These are phyloP conservation scores for Xylocopa sonorina DNA, from an alignment of 1,140 invertebrate species.

Conservation along the genomic window DNA sequence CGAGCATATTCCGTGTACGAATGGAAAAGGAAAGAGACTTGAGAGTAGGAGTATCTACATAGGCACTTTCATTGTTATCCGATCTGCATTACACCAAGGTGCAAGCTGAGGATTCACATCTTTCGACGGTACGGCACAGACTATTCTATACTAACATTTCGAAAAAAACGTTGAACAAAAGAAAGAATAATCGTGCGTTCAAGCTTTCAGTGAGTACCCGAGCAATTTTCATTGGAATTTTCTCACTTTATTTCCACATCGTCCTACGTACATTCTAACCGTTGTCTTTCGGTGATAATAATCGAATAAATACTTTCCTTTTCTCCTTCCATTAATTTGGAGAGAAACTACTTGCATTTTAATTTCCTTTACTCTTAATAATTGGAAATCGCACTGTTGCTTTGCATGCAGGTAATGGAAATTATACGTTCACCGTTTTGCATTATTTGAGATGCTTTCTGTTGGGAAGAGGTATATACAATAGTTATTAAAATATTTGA, in stretches of 20 bases:
- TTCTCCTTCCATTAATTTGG: background rate
- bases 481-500: background rate
- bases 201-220: slow-evolving; percentile 6
- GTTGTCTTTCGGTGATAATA: background rate
- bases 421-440: background rate
- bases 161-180: background rate
- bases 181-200: background rate
- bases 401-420: background rate
- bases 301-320: slow-evolving; percentile 18
- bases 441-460: too few species aligned
- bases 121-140: background rate
- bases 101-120: slow-evolving; percentile 13
- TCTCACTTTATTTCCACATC: background rate
- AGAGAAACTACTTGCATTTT: background rate
- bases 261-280: background rate
- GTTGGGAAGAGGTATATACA: too few species aligned
- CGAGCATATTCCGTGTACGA: slow-evolving; percentile 11
- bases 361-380: background rate
- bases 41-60: slow-evolving; percentile 45
- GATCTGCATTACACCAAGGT: slow-evolving; percentile 67
- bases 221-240: background rate
- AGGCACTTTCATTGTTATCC: slow-evolving; percentile 80
- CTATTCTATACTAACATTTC: background rate
- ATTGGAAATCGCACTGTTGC: background rate
- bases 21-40: slow-evolving; percentile 46